These are phyloP conservation scores for Enteromius paludinosus DNA, from an alignment of 2,797 vertebrate species.

Conservation along the genomic window DNA sequence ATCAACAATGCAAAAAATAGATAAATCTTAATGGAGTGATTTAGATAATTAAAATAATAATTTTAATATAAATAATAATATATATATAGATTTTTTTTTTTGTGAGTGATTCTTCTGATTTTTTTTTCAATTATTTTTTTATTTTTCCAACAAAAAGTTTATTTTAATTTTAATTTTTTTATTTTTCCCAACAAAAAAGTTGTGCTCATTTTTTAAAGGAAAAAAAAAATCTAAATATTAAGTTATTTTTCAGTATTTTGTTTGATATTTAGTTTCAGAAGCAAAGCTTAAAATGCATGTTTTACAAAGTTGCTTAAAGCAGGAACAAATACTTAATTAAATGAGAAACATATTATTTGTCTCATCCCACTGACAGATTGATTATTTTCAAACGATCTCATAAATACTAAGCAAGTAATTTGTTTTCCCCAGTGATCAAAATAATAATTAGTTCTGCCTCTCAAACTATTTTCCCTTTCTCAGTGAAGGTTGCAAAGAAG, in stretches of 20 bases:
- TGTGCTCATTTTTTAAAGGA: too few species aligned
- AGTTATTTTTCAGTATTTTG: too few species aligned
- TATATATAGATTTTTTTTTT: too few species aligned
- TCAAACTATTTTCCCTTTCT: background rate
- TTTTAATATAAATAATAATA: too few species aligned
- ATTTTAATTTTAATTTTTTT: too few species aligned
- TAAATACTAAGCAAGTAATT: background rate
- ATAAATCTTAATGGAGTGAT: background rate
- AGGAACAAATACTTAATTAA: background rate
- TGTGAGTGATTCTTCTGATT: too few species aligned
- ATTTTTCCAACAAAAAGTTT: too few species aligned
- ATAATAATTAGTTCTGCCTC: background rate
- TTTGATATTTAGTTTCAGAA: background rate
- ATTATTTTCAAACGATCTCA: background rate
- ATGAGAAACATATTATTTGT: background rate
- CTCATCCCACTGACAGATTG: background rate
- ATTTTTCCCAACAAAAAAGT: too few species aligned
- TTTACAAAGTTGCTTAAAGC: background rate
- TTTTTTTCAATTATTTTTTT: too few species aligned
- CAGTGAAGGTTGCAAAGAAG: background rate
- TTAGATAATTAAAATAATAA: too few species aligned
- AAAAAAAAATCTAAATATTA: too few species aligned
- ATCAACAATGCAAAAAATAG: too few species aligned
- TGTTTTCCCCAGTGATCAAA: background rate
- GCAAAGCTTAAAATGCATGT: background rate